Conservation (phyloP, 2,888 invertebrate genomes). For the Eupeodes latifasciatus region DNA sequence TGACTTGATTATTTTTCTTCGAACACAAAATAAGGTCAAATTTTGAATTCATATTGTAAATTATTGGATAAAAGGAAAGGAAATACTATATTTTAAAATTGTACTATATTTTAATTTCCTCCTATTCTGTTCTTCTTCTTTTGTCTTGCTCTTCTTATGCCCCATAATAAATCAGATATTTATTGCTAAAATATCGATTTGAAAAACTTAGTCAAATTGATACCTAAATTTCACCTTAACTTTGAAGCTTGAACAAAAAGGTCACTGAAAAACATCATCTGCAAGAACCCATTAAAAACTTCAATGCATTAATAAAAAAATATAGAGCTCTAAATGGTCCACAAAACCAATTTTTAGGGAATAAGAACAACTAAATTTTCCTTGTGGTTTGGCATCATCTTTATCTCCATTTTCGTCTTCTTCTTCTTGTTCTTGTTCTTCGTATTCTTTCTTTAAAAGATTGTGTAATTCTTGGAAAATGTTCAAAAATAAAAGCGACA, state of each 20-base stretch:
- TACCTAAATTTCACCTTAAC: neutral
- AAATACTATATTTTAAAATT: too few species aligned
- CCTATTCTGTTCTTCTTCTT: too few species aligned
- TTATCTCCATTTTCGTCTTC: neutral
- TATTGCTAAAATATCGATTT: neutral
- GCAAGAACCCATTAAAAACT: slow-evolving; percentile 17
- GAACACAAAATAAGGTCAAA: too few species aligned
- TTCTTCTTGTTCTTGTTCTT: neutral
- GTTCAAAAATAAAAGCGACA: slow-evolving; percentile 49
- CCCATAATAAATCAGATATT: too few species aligned
- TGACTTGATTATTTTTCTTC: too few species aligned
- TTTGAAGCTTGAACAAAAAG: slow-evolving; percentile 2
- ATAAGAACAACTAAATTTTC: neutral
- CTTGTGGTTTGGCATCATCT: slow-evolving; percentile 28
- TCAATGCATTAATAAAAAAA: neutral
- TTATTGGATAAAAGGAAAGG: too few species aligned
- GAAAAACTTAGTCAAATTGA: neutral
- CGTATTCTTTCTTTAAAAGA: neutral
- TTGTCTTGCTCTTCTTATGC: too few species aligned
- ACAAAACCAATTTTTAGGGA: slow-evolving; percentile 7
- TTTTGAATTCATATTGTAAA: too few species aligned
- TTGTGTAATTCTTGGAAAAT: slow-evolving; percentile 71
- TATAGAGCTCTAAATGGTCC: neutral
- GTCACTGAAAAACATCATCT: slow-evolving; percentile 10
- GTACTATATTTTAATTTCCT: too few species aligned